Evolutionary conservation across 2,797 vertebrate species (phyloP), one percentile per base, ranked within the genome.

Genomic region (Danio tinwini): DNA sequence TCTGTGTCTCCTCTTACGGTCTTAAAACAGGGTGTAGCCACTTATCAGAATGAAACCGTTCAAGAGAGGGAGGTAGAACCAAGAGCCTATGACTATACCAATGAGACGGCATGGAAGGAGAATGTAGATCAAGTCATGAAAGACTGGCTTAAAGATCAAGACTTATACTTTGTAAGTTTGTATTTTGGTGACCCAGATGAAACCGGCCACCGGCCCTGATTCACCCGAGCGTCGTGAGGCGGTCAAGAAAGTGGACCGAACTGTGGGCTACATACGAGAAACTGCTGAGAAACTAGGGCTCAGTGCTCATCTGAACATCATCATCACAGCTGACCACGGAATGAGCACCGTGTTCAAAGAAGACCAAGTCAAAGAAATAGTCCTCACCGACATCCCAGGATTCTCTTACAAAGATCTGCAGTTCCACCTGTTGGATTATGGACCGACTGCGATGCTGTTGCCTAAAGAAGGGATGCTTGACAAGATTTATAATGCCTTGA

Each of bases 171-270:
- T 77, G 90, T 96, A n/a, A 88, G 95, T 0, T 89, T 96, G 67
- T 96, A 96, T 87, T 94, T 96, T 0, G 94, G 95, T 0, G 94
- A 96, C 75, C 95, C 95, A 0, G 95, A 96, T 84, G 83, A 82
- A 7, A 69, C 91, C 0, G 95, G 95, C 21, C 95, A 95, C 91
- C 0, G 94, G 95, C 58, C 95, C 95, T 0, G 93, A 95, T 6
- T 92, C 95, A 17, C 47, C 21, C 0, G 0, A 95, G 85, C 88
- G 93, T 40, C 92, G 87, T 45, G 77, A 79, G 42, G 92, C 92
- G 74, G 83, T 96, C 17, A 3, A 1, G 42, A 94, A 95, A 86
- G 93, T 95, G 56, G 95, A 95, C 89, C 90, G 92, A 37, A 94
- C 93, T 0, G 10, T 95, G 0, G 95, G 95, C 0, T 95, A 94